phyloP scores from a whole-genome alignment of 2,113 vertebrate species.

The Lasiurus borealis region DNA sequence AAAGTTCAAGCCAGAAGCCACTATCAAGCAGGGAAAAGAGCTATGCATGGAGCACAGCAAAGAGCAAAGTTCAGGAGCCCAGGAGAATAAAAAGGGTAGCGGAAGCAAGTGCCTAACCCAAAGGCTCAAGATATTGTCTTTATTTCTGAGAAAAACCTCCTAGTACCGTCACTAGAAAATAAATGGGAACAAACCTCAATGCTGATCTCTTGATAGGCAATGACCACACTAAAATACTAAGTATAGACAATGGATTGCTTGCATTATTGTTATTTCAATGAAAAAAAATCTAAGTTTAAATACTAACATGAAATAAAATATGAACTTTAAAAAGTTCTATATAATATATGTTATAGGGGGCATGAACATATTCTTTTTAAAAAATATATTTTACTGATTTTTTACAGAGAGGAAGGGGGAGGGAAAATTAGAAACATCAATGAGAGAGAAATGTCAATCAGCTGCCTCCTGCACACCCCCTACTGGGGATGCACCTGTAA shows the following conservation, averaged over 20 bases:
- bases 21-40: accelerated
- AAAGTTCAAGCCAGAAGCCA: background rate
- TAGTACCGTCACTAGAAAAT: background rate
- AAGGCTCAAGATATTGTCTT: background rate
- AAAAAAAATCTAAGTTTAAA: background rate
- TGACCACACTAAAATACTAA: accelerated
- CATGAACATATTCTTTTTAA: background rate
- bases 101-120: accelerated
- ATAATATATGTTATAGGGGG: background rate
- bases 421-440: too few species aligned
- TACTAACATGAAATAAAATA: background rate
- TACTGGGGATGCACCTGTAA: too few species aligned
- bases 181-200: background rate
- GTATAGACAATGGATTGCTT: background rate
- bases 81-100: background rate
- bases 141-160: background rate
- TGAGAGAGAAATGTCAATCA: too few species aligned
- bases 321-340: background rate
- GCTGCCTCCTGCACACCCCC: too few species aligned
- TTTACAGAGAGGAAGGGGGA: too few species aligned
- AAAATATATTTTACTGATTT: too few species aligned
- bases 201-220: background rate
- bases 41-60: accelerated
- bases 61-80: background rate
- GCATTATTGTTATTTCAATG: background rate